Evolutionary conservation across 2,888 invertebrate genomes (phyloP).

Genomic region (Villa cingulata): DNA sequence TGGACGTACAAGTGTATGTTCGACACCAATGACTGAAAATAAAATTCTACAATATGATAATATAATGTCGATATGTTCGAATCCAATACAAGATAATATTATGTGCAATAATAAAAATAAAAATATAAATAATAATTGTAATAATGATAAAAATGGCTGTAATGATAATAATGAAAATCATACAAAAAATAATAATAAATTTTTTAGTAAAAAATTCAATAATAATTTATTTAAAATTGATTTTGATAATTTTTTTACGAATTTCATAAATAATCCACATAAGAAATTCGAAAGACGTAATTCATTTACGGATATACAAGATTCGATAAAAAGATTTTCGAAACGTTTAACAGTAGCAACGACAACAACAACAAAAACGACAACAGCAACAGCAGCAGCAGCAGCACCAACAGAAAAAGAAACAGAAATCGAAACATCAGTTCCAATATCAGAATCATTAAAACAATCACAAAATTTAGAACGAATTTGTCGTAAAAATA

Average conservation of each 20-base stretch:
- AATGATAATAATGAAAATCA: constrained; percentile 19
- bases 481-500: background rate
- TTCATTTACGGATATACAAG: constrained; percentile 47
- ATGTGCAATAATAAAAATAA: constrained; percentile 12
- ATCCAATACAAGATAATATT: constrained; percentile 37
- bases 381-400: too few relatives aligned
- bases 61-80: constrained; percentile 59
- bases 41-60: constrained; percentile 61
- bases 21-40: constrained; percentile 65
- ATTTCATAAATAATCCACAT: constrained; percentile 28
- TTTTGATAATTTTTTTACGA: constrained; percentile 32
- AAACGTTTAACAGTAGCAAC: constrained; percentile 39
- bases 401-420: too few relatives aligned
- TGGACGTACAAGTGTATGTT: constrained; percentile 61
- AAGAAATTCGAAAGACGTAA: constrained; percentile 38
- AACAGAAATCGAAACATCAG: too few relatives aligned
- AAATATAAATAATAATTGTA: constrained; percentile 16
- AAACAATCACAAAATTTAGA: too few relatives aligned
- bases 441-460: too few relatives aligned
- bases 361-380: too few relatives aligned
- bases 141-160: constrained; percentile 17
- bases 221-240: constrained; percentile 18
- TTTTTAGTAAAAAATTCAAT: too few relatives aligned
- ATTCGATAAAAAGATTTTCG: constrained; percentile 43
- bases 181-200: background rate